Percentiles rank a stretch among this genome's conserved stretches.
Conservation (phyloP, 2,797 vertebrate genomes). For the Aldrovandia affinis region DNA sequence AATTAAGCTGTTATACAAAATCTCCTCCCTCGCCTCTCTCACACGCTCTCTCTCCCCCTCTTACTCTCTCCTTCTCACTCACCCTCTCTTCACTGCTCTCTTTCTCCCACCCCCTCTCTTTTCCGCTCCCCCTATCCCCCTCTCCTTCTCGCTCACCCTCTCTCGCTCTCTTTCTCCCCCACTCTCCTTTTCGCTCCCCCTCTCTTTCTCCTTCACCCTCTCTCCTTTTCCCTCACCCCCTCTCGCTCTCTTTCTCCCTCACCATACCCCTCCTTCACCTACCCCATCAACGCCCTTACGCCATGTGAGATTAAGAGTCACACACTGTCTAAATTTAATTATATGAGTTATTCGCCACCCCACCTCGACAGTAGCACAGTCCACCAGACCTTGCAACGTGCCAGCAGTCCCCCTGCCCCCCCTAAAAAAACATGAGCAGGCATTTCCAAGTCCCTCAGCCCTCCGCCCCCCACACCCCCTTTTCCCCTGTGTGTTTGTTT, state of each 20-base stretch:
- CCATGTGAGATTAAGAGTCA: neutral
- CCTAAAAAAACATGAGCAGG: neutral
- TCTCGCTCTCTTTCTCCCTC: too few relatives aligned
- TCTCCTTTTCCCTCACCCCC: neutral
- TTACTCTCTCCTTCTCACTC: neutral
- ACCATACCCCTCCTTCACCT: neutral
- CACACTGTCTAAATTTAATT: too few relatives aligned
- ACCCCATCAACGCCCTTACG: neutral
- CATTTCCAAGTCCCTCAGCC: neutral
- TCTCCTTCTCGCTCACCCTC: neutral
- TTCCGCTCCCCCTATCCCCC: neutral
- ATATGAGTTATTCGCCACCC: too few relatives aligned
- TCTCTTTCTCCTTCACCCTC: neutral
- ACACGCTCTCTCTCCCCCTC: neutral
- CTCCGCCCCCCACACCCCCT: too few relatives aligned
- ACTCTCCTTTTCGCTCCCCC: neutral
- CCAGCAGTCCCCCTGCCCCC: neutral
- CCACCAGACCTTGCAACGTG: neutral
- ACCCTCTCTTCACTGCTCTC: too few relatives aligned
- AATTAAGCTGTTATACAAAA: neutral
- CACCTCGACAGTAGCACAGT: constrained; percentile 16
- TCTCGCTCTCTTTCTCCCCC: neutral
- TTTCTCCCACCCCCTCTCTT: too few relatives aligned
- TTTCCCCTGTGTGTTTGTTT: neutral
- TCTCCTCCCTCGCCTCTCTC: neutral